phyloP scores from a whole-genome alignment of 2,113 vertebrate genomes.

The Psammodynastes pulverulentus region DNA sequence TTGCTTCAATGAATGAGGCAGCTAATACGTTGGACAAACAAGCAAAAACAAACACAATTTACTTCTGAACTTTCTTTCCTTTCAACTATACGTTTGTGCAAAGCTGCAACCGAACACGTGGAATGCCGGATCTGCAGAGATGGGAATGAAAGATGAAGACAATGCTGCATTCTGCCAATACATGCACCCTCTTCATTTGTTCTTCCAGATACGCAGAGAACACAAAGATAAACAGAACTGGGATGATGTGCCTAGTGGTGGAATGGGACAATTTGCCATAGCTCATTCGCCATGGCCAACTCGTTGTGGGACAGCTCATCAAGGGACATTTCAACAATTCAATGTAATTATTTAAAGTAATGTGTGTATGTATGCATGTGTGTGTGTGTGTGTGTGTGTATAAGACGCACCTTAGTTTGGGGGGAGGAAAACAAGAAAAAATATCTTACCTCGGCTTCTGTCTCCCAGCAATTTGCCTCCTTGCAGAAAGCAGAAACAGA shows the following conservation, averaged over 20 bases:
- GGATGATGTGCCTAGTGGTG: not conserved
- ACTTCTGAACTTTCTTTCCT: constrained; percentile 50
- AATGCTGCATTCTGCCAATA: not conserved
- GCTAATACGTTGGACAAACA: not conserved
- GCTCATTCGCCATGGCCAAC: not conserved
- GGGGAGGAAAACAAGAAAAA: too few relatives aligned
- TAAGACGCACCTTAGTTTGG: too few relatives aligned
- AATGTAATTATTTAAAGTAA: not conserved
- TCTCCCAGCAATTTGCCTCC: too few relatives aligned
- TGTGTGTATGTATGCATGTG: too few relatives aligned
- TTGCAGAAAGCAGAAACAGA: too few relatives aligned
- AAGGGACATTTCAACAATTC: not conserved
- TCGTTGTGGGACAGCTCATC: not conserved
- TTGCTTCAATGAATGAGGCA: not conserved
- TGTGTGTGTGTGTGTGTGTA: too few relatives aligned
- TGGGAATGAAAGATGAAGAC: not conserved
- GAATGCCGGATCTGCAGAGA: not conserved
- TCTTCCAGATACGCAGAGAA: not conserved
- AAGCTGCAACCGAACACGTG: not conserved
- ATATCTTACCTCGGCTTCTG: too few relatives aligned
- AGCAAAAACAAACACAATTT: constrained; percentile 30
- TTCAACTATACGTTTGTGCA: constrained; percentile 33
- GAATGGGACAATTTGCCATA: not conserved
- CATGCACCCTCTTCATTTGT: not conserved
- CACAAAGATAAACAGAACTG: not conserved